Conservation (phyloP, 2,888 invertebrate species). For the Diplazon laetatorius region DNA sequence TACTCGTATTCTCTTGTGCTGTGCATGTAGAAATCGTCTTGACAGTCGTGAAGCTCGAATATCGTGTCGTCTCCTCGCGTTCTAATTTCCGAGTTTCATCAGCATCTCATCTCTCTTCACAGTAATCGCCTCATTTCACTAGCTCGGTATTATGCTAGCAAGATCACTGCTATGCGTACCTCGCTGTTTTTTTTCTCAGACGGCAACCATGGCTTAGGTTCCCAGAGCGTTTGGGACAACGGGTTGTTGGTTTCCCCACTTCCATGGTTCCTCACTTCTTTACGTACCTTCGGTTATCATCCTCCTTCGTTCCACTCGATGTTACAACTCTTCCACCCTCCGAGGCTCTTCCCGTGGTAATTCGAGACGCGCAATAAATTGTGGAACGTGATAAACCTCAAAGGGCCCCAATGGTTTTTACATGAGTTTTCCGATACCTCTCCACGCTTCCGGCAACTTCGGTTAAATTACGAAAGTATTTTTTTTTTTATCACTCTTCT, state of each 20-base stretch:
- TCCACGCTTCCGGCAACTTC: conserved; percentile 10
- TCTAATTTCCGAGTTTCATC: conserved; percentile 22
- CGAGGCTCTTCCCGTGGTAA: conserved; percentile 12
- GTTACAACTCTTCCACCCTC: conserved; percentile 18
- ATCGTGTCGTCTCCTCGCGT: neutral
- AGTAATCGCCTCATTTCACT: conserved; percentile 24
- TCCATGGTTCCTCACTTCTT: conserved; percentile 17
- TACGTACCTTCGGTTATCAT: neutral
- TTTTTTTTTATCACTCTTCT: conserved; percentile 33
- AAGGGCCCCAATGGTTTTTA: conserved; percentile 73
- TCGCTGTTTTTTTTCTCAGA: conserved; percentile 29
- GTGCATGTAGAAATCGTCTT: no score
- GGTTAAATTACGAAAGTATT: conserved; percentile 43
- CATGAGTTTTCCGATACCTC: conserved; percentile 65
- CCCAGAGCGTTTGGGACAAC: conserved; percentile 41
- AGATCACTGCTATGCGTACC: conserved; percentile 35
- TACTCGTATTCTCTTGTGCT: no score
- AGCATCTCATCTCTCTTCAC: conserved; percentile 20
- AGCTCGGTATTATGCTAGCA: conserved; percentile 46
- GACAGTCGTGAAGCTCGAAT: neutral
- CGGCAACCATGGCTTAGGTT: conserved; percentile 26
- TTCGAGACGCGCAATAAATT: conserved; percentile 64
- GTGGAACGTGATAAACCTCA: conserved; percentile 70
- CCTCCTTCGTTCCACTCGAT: neutral
- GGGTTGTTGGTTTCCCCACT: conserved; percentile 36